These are phyloP conservation scores for Troglohyphantes excavatus DNA, from an alignment of 2,888 invertebrate species.

Conservation along the genomic window DNA sequence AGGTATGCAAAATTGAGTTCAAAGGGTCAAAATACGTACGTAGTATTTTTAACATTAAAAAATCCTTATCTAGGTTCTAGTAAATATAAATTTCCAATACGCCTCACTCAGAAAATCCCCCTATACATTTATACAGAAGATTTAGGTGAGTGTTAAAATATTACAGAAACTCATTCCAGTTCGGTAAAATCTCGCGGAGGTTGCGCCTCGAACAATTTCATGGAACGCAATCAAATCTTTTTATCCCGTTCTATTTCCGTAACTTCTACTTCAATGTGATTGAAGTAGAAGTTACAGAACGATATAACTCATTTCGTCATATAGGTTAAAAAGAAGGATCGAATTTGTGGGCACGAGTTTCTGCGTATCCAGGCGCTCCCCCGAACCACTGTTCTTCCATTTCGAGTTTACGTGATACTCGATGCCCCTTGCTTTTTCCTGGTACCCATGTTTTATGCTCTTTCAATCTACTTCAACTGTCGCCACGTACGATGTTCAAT, in stretches of 20 bases:
- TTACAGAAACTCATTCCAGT: no score
- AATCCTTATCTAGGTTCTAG: no score
- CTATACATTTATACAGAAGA: no score
- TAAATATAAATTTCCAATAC: no score
- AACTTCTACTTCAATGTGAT: neutral
- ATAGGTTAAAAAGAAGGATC: neutral
- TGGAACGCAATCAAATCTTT: neutral
- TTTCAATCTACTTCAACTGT: neutral
- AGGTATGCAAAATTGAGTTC: no score
- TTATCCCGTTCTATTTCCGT: neutral
- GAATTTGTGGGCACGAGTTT: neutral
- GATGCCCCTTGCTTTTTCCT: neutral
- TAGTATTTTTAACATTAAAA: no score
- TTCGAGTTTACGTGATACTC: slow-evolving; percentile 42
- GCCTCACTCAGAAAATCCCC: no score
- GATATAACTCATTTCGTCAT: neutral
- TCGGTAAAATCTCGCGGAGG: no score
- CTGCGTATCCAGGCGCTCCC: neutral
- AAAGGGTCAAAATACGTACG: no score
- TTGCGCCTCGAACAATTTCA: neutral
- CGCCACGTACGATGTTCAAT: slow-evolving; percentile 47
- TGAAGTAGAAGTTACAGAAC: neutral
- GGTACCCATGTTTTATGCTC: neutral
- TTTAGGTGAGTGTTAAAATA: no score
- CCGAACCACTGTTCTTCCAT: slow-evolving; percentile 15